Percentiles rank a stretch among this genome's conserved stretches.
These are phyloP conservation scores for Ornithoptera priamus DNA, from an alignment of 2,888 invertebrate genomes.

Conservation along the genomic window DNA sequence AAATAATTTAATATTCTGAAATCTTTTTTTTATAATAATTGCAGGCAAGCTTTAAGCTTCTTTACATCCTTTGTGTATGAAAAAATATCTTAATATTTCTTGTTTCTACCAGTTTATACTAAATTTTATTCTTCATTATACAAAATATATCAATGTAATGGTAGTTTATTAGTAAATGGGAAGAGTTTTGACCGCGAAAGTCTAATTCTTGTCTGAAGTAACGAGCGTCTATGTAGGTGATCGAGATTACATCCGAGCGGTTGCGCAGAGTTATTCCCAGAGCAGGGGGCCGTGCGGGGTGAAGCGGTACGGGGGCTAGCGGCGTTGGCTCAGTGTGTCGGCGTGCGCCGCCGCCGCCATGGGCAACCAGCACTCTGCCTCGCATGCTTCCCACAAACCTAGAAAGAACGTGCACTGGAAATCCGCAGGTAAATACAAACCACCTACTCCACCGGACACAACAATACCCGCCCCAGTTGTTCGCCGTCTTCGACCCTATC, in stretches of 20 bases:
- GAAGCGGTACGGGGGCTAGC: constrained; percentile 48
- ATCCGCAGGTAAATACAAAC: constrained; percentile 85
- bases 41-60: background rate
- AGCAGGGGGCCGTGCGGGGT: constrained; percentile 43
- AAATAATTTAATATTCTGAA: background rate
- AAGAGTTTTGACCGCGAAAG: no score
- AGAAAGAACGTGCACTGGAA: constrained; percentile 92
- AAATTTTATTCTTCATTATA: background rate
- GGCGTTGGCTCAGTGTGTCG: constrained; percentile 66
- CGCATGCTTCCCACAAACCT: constrained; percentile 75
- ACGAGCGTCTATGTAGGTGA: constrained; percentile 62
- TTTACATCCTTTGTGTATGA: background rate
- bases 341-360: constrained; percentile 77
- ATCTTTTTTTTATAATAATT: background rate
- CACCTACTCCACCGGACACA: constrained; percentile 35
- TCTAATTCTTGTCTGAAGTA: constrained; percentile 41
- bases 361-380: constrained; percentile 77
- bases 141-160: background rate
- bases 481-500: constrained; percentile 47
- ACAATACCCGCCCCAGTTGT: constrained; percentile 31
- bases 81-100: background rate
- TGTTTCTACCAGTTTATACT: background rate
- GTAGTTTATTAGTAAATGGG: no score
- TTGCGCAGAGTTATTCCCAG: constrained; percentile 70
- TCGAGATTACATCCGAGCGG: constrained; percentile 63